Percentiles rank a stretch among this genome's conserved stretches.
phyloP scores from a whole-genome alignment of 2,888 invertebrate genomes.

The Dichetophora obliterata region DNA sequence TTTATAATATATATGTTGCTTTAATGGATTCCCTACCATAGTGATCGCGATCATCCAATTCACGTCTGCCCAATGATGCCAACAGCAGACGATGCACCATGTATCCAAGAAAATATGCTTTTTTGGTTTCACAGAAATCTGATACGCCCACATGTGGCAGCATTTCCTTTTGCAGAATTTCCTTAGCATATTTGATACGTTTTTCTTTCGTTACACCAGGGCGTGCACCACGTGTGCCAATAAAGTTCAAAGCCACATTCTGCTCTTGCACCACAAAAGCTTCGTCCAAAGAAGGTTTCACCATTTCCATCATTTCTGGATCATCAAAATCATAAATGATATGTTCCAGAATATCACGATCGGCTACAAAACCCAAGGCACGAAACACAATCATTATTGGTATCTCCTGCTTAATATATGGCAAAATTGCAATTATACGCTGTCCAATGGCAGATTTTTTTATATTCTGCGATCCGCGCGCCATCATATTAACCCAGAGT shows the following conservation, averaged over 20 bases:
- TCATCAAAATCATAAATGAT: conserved; percentile 99
- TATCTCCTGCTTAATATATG: conserved; percentile 99
- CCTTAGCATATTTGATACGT: conserved; percentile 98
- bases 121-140: conserved; percentile 99
- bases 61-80: conserved; percentile 94
- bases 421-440: conserved; percentile 96
- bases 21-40: conserved; percentile 76
- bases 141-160: conserved; percentile 99
- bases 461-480: conserved; percentile 97
- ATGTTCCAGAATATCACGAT: conserved; percentile 98
- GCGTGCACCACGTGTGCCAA: conserved; percentile 95
- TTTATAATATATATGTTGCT: not conserved
- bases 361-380: conserved; percentile 99
- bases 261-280: conserved; percentile 99
- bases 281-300: conserved; percentile 98
- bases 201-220: conserved; percentile 99
- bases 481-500: conserved; percentile 99
- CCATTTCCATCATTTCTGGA: conserved; percentile 99
- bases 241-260: conserved; percentile 98
- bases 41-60: conserved; percentile 99
- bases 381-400: conserved; percentile 99
- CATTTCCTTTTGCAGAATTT: conserved; percentile 99
- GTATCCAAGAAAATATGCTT: conserved; percentile 98
- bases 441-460: conserved; percentile 99
- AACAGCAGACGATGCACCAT: conserved; percentile 98